Base-by-base conservation (phyloP, 2,113 vertebrate genomes). In the Jacana jacana region DNA sequence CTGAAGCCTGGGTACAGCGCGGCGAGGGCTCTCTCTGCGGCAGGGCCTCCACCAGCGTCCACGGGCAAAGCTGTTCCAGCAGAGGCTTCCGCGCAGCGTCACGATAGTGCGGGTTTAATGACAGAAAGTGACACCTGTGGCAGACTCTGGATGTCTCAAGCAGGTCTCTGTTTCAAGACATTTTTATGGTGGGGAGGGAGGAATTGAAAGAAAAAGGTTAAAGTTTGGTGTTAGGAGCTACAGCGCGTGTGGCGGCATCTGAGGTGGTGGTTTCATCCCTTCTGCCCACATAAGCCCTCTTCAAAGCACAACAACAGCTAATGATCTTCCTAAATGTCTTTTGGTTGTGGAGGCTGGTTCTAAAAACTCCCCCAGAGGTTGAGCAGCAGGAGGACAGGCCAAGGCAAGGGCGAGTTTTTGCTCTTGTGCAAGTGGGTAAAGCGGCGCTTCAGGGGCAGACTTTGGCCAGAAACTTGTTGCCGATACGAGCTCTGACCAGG, bases 391-490 rank as follows among this genome's bases (percentile, higher is more conserved):
- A 81, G 77, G 80, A 88, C 48, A 35, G 44, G 81, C 73, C 49
- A 39, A 92, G 71, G 61, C 4, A 1, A 79, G 86, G 84, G 63
- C 13, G 4, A 14, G 30, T 55, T 85, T 94, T 85, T 58, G 37
- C 90, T 91, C n/a, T 96, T 85, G 39, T 61, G 86, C 89, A 85
- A 96, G 48, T 63, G 81, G 66, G 81, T 83, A 73, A 49, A 93
- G 33, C 1, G 0, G 77, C 0, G 0, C 70, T 85, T 79, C 8
- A 0, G 88, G 91, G 91, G 86, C 81, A 96, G 88, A 73, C 86
- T 96, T 94, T 85, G 96, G 77, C 95, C 92, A 2, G 93, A 69
- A 90, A 93, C 92, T 91, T 86, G 82, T 81, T 92, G 82, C 88
- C 88, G 35, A 5, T 46, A 6, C 31, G 81, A 94, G 46, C 90